Evolutionary conservation across 1,140 invertebrate species (phyloP).

Genomic region (Magallana angulata): DNA sequence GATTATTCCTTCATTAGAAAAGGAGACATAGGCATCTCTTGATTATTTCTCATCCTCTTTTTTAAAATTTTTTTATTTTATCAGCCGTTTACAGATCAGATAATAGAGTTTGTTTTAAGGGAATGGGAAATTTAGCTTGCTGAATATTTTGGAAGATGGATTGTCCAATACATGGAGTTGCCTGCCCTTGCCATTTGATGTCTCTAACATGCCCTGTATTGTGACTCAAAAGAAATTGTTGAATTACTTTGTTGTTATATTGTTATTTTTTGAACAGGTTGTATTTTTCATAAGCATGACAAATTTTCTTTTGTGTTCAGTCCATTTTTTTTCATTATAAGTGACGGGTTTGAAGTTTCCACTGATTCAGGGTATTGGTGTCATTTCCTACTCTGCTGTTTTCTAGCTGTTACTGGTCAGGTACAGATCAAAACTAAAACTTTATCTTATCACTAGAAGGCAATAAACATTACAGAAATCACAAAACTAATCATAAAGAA

Average conservation of each 20-base stretch:
- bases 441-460: neutral
- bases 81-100: neutral
- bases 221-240: neutral
- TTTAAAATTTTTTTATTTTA: neutral
- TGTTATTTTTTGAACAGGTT: slow-evolving; percentile 33
- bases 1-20: neutral
- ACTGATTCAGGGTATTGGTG: slow-evolving; percentile 13
- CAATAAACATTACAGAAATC: neutral
- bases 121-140: neutral
- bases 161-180: neutral
- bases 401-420: neutral
- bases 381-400: neutral
- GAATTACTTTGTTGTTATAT: slow-evolving; percentile 21
- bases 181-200: slow-evolving; percentile 18
- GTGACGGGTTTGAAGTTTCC: slow-evolving; percentile 8
- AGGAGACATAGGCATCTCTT: neutral
- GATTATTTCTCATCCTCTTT: neutral
- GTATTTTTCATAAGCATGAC: slow-evolving; percentile 32
- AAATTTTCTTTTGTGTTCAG: neutral
- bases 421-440: neutral
- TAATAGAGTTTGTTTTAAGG: neutral
- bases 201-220: neutral
- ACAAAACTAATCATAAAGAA: too few species aligned
- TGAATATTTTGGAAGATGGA: neutral
- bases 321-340: neutral